Base-by-base conservation (phyloP, 2,888 invertebrate species). In the Zaprionus bogoriensis region DNA sequence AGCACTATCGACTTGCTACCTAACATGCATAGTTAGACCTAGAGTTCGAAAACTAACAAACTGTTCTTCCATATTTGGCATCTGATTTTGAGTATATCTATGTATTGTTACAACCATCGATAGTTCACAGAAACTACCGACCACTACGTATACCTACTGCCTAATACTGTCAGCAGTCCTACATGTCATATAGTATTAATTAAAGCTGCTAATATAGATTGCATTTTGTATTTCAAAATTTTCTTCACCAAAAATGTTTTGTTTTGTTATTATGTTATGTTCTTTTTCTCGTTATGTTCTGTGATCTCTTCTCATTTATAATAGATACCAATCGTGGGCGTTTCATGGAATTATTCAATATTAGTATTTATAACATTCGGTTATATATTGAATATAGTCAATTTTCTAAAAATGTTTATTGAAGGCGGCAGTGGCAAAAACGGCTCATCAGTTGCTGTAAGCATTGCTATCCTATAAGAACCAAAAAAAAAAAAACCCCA, bases 351-450 rank as follows among this genome's bases (percentile, higher is more conserved):
- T 89, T 88, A 87, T 86, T 64, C 88, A 77, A 89, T 89, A 78
- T 86, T 90, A 77, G 67, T 87, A 77, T 87, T 89, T 77, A 89
- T 90, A 66, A 90, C 88, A 61, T 62, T 89, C 73, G 84, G 90
- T 88, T 90, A 90, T 89, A 62, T 89, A 65, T 77, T 87, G 91
- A 93, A 94, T 91, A 92, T 94, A 91, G 89, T 93, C 90, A 92
- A 92, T 91, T 95, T 95, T 93, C 93, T 93, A 89, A 92, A 93
- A 91, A 93, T 94, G 82, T 95, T 96, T 92, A 93, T 93, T 87
- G 92, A 93, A 90, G 97, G 97, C 91, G 98, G 98, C 90, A 95
- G 95, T 91, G 98, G 98, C 90, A 98, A 97, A 93, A 98, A 98
- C 92, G 98, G 98, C 92, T 98, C 98, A 77, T 97, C 98, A 79